Base-by-base conservation (phyloP, 2,113 vertebrate genomes). In the Prionailurus bengalensis region DNA sequence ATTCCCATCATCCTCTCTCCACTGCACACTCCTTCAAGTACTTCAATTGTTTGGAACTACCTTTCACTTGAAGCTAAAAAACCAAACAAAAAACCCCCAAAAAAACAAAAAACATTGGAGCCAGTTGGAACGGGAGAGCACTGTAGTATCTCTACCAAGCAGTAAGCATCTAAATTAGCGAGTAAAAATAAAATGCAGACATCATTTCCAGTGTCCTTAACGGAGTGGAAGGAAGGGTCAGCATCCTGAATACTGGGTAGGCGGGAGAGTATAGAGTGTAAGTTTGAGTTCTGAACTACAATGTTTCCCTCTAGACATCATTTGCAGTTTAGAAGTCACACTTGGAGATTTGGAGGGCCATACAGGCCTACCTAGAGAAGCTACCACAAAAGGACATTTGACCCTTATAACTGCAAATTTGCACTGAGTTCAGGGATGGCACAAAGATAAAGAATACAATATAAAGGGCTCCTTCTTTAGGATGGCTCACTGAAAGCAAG, bases 31-130 rank as follows among this genome's bases (percentile, higher is more conserved):
- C 85, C 73, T 80, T 25, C 65, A 58, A 83, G 21, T 63, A 55
- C n/a, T 55, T 88, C 71, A 14, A 1, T 70, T 42, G 45, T 91
- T 58, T 88, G 89, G 93, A 94, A 94, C 42, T n/a, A 71, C 29
- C 58, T 61, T 61, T 19, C 58, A 23, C 63, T 55, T 58, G 45
- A 74, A 91, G 53, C 39, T 96, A 13, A 68, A 33, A 27, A 31
- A 66, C 7, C 8, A 76, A 51, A 55, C 23, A 48, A 79, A 36
- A 36, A 33, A 3, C 31, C 45, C 45, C 45, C 15, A 5, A 45
- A 76, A 76, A 45, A 15, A 14, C 70, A 27, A 76, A 48, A 61
- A 58, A 21, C 17, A 36, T 3, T 53, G 73, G 27, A n/a, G 36
- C 31, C 63, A 2, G 27, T 0, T 1, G 4, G 68, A 89, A 58